Conservation (phyloP, 2,888 invertebrate genomes). For the Eurytoma adleriae region DNA sequence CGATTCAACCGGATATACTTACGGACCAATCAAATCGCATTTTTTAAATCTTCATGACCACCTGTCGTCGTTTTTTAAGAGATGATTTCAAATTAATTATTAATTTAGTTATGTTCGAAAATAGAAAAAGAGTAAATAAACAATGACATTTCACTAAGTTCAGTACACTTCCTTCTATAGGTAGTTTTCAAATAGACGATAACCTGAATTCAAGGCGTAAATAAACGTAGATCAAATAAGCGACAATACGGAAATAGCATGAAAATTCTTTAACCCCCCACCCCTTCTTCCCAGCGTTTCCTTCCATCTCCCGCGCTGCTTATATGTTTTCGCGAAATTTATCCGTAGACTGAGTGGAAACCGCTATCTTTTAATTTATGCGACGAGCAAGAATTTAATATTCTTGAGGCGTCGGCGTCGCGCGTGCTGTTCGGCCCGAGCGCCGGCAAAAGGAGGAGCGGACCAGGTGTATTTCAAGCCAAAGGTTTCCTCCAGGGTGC, state of each 20-base stretch:
- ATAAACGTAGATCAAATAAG: no score
- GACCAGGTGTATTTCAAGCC: slow-evolving; percentile 30
- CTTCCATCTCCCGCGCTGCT: not conserved
- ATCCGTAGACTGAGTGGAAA: slow-evolving; percentile 67
- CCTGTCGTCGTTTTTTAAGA: no score
- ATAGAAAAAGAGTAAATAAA: no score
- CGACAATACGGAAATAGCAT: not conserved
- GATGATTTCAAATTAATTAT: no score
- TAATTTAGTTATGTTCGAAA: no score
- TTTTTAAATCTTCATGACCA: no score
- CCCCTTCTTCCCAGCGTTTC: not conserved
- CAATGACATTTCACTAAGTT: no score
- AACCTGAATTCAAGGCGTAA: no score
- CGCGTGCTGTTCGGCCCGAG: slow-evolving; percentile 53
- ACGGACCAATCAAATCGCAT: no score
- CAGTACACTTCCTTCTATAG: no score
- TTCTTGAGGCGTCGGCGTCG: slow-evolving; percentile 69
- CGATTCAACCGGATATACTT: no score
- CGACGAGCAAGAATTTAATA: slow-evolving; percentile 73
- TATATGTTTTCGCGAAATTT: slow-evolving; percentile 62
- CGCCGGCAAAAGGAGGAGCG: not conserved
- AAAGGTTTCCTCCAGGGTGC: slow-evolving; percentile 65
- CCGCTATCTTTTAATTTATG: slow-evolving; percentile 75
- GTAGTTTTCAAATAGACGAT: no score
- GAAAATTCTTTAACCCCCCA: slow-evolving; percentile 27